Base-by-base conservation (phyloP, 1,140 invertebrate genomes). In the Drosophila varians region DNA sequence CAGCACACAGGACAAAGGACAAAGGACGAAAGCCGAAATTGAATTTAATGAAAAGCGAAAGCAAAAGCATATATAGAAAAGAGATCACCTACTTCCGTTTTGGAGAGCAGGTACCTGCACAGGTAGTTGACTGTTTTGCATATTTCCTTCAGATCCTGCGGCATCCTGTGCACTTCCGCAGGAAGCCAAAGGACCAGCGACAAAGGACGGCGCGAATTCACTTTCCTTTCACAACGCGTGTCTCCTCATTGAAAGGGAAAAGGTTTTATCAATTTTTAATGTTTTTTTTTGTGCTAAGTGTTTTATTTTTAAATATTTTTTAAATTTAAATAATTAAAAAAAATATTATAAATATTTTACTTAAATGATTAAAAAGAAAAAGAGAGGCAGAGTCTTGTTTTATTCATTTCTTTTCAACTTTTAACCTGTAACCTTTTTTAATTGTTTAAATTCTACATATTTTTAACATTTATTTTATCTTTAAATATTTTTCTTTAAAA, bases 41-140 rank as follows among this genome's bases (percentile, higher is more conserved):
- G 74, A 87, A 74, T 87, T 77, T 58, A 75, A 83, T 88, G 61
- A 88, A 87, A 87, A 87, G 77, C 82, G 83, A 87, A 88, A 87
- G 77, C 77, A 57, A 57, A 66, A 28, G n/a, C n/a, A 47, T 21
- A 4, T 26, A 21, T 25, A 16, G 46, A 42, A 28, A 36, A 36
- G 65, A 77, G 74, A 55, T 75, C 64, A 61, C 38, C 26, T 40
- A 23, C 21, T 36, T 21, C 65, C 49, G 34, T 38, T 76, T 73
- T 31, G 28, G 9, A 18, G 40, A 40, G 49, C 57, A 51, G 25
- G 46, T 28, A 48, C 25, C 8, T 5, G 8, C 14, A 48, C 46
- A 48, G 46, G 46, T 48, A 48, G 45, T 9, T 28, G 19, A 48
- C 46, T 28, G 26, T 25, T 48, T 48, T 48, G 46, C 46, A 48